Evolutionary conservation across 1,140 invertebrate species (phyloP).

Genomic region (Dendrolimus kikuchii): DNA sequence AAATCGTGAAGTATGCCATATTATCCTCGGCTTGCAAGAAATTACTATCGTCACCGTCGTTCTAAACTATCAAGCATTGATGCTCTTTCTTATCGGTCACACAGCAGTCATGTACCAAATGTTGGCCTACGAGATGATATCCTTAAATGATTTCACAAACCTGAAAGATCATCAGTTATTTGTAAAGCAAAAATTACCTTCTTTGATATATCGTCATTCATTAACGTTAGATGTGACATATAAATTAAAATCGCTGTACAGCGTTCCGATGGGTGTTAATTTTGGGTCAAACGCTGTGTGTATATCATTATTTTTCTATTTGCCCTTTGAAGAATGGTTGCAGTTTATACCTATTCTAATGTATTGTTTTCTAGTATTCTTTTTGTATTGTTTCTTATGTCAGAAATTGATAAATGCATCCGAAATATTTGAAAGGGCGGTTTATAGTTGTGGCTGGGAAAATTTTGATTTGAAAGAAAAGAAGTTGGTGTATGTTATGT

Average conservation of each 20-base stretch:
- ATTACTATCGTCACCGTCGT: constrained; percentile 28
- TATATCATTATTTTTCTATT: constrained; percentile 43
- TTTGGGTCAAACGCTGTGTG: constrained; percentile 44
- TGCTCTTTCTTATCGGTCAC: constrained; percentile 42
- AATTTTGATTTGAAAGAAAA: constrained; percentile 40
- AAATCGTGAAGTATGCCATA: constrained; percentile 32
- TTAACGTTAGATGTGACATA: constrained; percentile 29
- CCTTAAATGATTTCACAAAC: constrained; percentile 20
- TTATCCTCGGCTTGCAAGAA: constrained; percentile 29
- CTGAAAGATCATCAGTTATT: constrained; percentile 10
- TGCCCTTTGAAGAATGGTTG: constrained; percentile 37
- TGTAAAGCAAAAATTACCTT: constrained; percentile 26
- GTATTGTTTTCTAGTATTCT: constrained; percentile 49
- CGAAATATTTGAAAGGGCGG: constrained; percentile 35
- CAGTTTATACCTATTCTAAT: constrained; percentile 36
- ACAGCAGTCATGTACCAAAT: constrained; percentile 42
- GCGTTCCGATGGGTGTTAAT: constrained; percentile 44
- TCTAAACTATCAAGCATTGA: constrained; percentile 40
- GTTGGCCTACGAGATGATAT: constrained; percentile 37
- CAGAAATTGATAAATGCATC: constrained; percentile 45
- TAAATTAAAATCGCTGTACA: constrained; percentile 43
- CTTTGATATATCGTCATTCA: constrained; percentile 32
- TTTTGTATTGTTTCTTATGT: constrained; percentile 53
- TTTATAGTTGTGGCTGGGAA: constrained; percentile 60
- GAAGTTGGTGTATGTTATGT: constrained; percentile 38